Percentiles rank a stretch among this genome's conserved stretches.
Conservation (phyloP, 2,888 invertebrate species). For the Megaustenia siamemsis region DNA sequence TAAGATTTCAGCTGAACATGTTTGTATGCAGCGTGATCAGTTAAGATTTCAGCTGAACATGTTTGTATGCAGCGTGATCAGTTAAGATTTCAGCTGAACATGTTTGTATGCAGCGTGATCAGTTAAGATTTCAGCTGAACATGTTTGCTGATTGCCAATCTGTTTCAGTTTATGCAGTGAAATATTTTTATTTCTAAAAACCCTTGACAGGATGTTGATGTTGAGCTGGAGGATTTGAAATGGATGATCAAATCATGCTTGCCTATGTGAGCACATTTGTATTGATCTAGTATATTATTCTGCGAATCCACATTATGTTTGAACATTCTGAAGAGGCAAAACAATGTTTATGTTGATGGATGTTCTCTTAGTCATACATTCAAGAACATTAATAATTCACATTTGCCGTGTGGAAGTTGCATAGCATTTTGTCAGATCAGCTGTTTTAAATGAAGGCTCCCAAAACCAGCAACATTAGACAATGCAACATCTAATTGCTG, state of each 20-base stretch:
- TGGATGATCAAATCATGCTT: background rate
- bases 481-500: background rate
- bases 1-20: background rate
- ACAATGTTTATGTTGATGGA: background rate
- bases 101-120: background rate
- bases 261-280: background rate
- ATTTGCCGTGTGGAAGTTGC: background rate
- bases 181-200: background rate
- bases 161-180: background rate
- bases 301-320: background rate
- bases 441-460: background rate
- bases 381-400: constrained; percentile 16
- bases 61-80: background rate
- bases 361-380: background rate
- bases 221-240: background rate
- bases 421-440: background rate
- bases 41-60: too few relatives aligned
- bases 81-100: background rate
- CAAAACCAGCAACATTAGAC: background rate
- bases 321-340: background rate
- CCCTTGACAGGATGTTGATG: background rate
- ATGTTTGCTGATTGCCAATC: too few relatives aligned
- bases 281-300: constrained; percentile 1
- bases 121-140: background rate
- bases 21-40: background rate